Percentiles rank a stretch among this genome's conserved stretches.
Conservation (phyloP, 2,797 vertebrate species). For the Muscicapa comitata region DNA sequence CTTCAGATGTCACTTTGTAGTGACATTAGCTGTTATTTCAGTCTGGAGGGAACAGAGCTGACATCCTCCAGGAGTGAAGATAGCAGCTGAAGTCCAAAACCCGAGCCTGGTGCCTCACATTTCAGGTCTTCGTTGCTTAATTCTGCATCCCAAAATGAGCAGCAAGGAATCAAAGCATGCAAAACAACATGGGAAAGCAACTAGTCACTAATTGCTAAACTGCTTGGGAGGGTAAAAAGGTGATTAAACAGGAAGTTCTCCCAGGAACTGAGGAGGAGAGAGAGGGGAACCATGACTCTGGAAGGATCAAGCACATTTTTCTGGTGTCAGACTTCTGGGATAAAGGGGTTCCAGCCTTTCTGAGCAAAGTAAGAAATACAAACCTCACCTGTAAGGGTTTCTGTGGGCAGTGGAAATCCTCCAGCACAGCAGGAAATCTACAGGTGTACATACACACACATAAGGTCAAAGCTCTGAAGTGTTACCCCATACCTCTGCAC, state of each 20-base stretch:
- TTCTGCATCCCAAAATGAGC: background rate
- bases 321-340: background rate
- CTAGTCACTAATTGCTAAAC: background rate
- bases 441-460: rapidly evolving
- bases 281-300: background rate
- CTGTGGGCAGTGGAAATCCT: background rate
- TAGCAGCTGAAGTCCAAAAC: background rate
- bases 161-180: background rate
- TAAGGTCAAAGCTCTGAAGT: rapidly evolving
- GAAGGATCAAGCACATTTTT: background rate
- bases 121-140: background rate
- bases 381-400: background rate
- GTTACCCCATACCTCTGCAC: rapidly evolving
- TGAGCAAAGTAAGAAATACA: background rate
- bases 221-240: background rate
- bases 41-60: background rate
- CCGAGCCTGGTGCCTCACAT: background rate
- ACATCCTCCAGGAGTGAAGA: background rate
- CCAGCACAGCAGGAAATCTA: rapidly evolving
- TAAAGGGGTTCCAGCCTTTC: background rate
- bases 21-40: background rate
- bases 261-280: background rate
- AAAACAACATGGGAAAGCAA: background rate
- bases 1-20: background rate
- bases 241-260: background rate